A percentile compares a stretch with the other conserved stretches of the same genome.
Conservation (phyloP, 1,140 invertebrate species). For the Drosophila parvula region DNA sequence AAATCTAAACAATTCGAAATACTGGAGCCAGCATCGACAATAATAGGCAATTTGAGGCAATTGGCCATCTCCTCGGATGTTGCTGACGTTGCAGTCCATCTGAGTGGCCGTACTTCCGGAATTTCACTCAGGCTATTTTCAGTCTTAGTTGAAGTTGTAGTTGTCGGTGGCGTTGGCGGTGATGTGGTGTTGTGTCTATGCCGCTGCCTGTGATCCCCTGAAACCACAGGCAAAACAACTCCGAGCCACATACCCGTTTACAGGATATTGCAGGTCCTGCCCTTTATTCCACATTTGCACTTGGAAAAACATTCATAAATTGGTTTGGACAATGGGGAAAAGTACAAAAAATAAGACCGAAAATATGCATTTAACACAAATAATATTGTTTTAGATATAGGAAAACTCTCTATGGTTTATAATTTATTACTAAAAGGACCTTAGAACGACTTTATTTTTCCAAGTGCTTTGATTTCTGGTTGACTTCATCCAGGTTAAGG, state of each 20-base stretch:
- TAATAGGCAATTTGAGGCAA: neutral
- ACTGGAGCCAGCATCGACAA: neutral
- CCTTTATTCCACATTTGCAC: neutral
- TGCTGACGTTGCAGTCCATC: neutral
- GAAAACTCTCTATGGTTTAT: neutral
- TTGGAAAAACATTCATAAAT: neutral
- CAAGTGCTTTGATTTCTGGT: conserved; percentile 1
- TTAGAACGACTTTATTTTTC: neutral
- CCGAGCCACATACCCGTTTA: conserved; percentile 16
- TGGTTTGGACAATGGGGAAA: neutral
- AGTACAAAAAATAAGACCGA: neutral
- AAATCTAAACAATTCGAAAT: neutral
- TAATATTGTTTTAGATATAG: neutral
- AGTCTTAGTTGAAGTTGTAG: conserved; percentile 46
- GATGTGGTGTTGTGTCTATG: conserved; percentile 32
- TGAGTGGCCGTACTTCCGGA: conserved; percentile 16
- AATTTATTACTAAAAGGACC: neutral
- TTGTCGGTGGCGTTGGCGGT: conserved; percentile 9
- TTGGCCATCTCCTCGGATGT: neutral
- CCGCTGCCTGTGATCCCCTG: conserved; percentile 35
- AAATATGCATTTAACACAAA: neutral
- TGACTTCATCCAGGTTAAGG: conserved; percentile 18
- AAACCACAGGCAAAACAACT: conserved; percentile 74
- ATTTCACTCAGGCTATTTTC: conserved; percentile 3
- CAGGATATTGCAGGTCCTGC: conserved; percentile 8